phyloP scores from a whole-genome alignment of 2,797 vertebrate genomes.

The Crypturellus tataupa region DNA sequence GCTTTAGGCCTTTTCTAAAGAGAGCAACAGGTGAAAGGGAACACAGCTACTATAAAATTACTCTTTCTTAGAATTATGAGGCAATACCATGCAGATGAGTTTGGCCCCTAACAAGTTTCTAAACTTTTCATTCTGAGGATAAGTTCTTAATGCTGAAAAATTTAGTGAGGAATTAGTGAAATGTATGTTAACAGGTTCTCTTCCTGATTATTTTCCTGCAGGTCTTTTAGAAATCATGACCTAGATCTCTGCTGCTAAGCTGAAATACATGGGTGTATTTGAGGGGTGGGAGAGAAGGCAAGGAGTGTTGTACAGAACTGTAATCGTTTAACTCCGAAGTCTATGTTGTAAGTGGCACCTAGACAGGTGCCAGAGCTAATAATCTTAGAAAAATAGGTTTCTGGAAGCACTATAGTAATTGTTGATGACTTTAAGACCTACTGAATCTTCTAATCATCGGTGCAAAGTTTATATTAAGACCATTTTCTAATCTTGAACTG shows the following conservation, averaged over 20 bases:
- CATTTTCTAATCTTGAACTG: not conserved
- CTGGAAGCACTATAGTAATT: not conserved
- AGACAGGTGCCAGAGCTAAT: conserved; percentile 21
- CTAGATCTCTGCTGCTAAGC: not conserved
- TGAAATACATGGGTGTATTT: not conserved
- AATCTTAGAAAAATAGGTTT: conserved; percentile 17
- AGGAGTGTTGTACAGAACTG: not conserved
- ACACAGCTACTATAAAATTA: not conserved
- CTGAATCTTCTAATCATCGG: not conserved
- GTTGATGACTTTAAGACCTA: not conserved
- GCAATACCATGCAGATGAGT: not conserved
- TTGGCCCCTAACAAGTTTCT: not conserved
- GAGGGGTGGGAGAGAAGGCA: not conserved
- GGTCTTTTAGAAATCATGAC: not conserved
- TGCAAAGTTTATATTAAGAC: not conserved
- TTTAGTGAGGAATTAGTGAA: not conserved
- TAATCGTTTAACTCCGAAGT: conserved; percentile 27
- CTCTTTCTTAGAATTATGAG: not conserved
- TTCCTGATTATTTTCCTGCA: conserved; percentile 3
- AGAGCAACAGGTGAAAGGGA: not conserved
- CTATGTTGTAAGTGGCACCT: not conserved
- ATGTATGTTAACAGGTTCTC: not conserved
- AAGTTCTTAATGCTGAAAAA: not conserved
- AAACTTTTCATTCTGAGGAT: not conserved
- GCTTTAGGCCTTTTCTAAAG: not conserved